phyloP scores from a whole-genome alignment of 2,888 invertebrate species.

The Drosophila limbata region DNA sequence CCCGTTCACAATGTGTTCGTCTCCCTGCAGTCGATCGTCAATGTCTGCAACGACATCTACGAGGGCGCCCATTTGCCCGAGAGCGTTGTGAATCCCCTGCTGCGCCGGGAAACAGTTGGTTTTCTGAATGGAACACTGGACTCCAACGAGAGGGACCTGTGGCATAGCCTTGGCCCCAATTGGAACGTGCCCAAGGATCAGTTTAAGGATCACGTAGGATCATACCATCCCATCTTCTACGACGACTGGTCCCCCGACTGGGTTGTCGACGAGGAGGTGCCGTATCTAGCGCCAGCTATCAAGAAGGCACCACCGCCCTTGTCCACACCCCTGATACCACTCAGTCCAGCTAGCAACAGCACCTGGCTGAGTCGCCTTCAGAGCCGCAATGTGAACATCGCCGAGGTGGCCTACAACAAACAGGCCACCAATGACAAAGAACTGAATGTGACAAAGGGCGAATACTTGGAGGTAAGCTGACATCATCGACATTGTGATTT shows the following conservation, averaged over 20 bases:
- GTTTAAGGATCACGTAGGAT: slow-evolving; percentile 95
- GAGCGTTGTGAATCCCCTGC: slow-evolving; percentile 94
- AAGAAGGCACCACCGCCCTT: slow-evolving; percentile 66
- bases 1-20: slow-evolving; percentile 98
- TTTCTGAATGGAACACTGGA: slow-evolving; percentile 97
- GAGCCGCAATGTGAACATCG: slow-evolving; percentile 90
- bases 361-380: slow-evolving; percentile 90
- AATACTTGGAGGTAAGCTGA: slow-evolving; percentile 94
- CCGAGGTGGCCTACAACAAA: slow-evolving; percentile 96
- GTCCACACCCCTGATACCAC: slow-evolving; percentile 34
- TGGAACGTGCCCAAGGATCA: slow-evolving; percentile 98
- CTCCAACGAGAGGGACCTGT: slow-evolving; percentile 97
- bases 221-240: slow-evolving; percentile 98
- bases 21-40: slow-evolving; percentile 97
- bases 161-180: slow-evolving; percentile 97
- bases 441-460: slow-evolving; percentile 96
- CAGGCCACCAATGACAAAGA: slow-evolving; percentile 99
- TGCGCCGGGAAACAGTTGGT: slow-evolving; percentile 96
- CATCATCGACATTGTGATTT: not conserved
- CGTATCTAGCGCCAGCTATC: slow-evolving; percentile 83
- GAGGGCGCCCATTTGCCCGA: slow-evolving; percentile 92
- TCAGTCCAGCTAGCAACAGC: slow-evolving; percentile 77
- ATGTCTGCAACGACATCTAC: slow-evolving; percentile 96
- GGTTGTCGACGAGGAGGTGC: slow-evolving; percentile 91
- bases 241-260: slow-evolving; percentile 98